Conservation (phyloP, 92 coral and sea anemone species). For the Virgularia gustaviana region DNA sequence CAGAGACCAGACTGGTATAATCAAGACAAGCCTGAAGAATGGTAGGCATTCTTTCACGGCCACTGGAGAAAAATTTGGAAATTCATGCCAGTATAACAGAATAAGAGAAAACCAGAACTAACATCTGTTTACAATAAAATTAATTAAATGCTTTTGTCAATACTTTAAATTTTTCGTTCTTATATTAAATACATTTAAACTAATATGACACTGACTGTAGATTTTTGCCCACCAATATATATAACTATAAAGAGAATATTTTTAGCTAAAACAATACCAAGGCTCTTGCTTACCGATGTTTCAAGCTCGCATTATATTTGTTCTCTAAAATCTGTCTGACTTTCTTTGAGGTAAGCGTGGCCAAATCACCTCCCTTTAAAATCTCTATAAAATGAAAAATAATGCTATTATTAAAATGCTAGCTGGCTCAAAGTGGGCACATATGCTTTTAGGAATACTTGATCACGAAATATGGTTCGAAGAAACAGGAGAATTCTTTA, state of each 20-base stretch:
- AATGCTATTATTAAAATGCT: not conserved
- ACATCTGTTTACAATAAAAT: too few relatives aligned
- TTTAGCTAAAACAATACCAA: not conserved
- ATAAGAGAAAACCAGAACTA: too few relatives aligned
- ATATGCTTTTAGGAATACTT: not conserved
- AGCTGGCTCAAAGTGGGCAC: not conserved
- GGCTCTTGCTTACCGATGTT: slow-evolving; percentile 69
- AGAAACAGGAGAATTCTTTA: not conserved
- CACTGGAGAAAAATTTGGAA: too few relatives aligned
- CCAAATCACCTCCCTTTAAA: slow-evolving; percentile 68
- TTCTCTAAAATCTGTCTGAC: slow-evolving; percentile 71
- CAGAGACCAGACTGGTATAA: too few relatives aligned
- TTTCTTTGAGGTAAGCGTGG: slow-evolving; percentile 75
- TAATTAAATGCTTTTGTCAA: not conserved
- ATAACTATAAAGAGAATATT: not conserved
- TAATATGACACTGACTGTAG: not conserved
- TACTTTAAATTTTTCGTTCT: not conserved
- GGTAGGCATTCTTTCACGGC: too few relatives aligned
- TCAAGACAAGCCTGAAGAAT: too few relatives aligned
- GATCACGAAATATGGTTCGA: not conserved
- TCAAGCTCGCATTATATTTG: slow-evolving; percentile 59
- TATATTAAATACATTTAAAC: not conserved
- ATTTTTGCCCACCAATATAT: too few relatives aligned
- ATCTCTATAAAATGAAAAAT: slow-evolving; percentile 54
- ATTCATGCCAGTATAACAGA: too few relatives aligned